phyloP scores from a whole-genome alignment of 1,140 invertebrate species.

The Philopotamus ludificatus region DNA sequence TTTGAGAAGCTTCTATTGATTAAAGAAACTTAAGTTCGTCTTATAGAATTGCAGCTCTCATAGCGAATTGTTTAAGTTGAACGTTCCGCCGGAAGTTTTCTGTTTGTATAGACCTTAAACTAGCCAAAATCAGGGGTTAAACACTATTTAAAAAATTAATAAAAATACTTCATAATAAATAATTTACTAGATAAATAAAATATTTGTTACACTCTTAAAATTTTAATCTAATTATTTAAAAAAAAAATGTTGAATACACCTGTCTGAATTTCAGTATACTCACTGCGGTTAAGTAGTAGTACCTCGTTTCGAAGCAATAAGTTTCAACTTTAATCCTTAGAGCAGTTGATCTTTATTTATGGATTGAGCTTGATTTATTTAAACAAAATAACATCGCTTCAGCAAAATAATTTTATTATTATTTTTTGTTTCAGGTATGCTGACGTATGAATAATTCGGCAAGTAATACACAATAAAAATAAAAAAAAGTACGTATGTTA shows the following conservation, averaged over 20 bases:
- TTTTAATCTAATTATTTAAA: no score
- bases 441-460: no score
- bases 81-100: slow-evolving; percentile 29
- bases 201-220: no score
- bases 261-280: slow-evolving; percentile 25
- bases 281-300: slow-evolving; percentile 16
- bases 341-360: slow-evolving; percentile 39
- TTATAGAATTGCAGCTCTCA: slow-evolving; percentile 16
- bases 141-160: no score
- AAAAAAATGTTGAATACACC: no score
- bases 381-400: not conserved
- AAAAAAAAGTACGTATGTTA: no score
- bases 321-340: slow-evolving; percentile 11
- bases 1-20: slow-evolving; percentile 34
- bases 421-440: not conserved
- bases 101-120: slow-evolving; percentile 19
- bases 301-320: not conserved
- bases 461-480: no score
- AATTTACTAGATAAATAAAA: no score
- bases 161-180: no score
- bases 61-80: slow-evolving; percentile 37
- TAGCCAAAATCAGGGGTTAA: no score
- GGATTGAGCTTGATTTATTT: slow-evolving; percentile 15
- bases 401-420: not conserved
- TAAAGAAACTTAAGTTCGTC: slow-evolving; percentile 29